Evolutionary conservation across 2,797 vertebrate genomes (phyloP).

Genomic region (Melanotaenia pygmaea): DNA sequence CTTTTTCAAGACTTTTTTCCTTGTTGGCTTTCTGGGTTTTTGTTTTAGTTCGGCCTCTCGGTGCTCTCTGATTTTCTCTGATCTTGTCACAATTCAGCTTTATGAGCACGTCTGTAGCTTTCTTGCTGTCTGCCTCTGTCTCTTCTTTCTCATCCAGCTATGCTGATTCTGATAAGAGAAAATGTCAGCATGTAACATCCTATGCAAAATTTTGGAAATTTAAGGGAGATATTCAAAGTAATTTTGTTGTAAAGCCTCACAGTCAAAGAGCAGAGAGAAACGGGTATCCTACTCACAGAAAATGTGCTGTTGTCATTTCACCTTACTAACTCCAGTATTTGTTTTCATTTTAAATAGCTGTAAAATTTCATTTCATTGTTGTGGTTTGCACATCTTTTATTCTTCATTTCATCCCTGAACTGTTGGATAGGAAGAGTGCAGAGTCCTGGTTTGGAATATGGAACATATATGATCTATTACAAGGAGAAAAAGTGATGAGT

Average conservation of each 20-base stretch:
- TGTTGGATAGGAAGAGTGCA: constrained; percentile 31
- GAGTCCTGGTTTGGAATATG: constrained; percentile 13
- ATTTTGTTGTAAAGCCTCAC: constrained; percentile 16
- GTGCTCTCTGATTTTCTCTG: constrained; percentile 56
- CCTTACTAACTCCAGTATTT: constrained; percentile 50
- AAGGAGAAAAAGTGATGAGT: neutral
- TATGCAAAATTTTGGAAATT: neutral
- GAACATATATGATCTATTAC: neutral
- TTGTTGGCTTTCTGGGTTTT: constrained; percentile 36
- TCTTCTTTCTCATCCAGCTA: constrained; percentile 40
- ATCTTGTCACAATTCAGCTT: constrained; percentile 55
- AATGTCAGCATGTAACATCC: neutral
- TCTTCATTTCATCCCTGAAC: constrained; percentile 45
- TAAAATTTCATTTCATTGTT: constrained; percentile 21
- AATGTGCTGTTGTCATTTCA: constrained; percentile 31
- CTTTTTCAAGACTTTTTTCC: constrained; percentile 43
- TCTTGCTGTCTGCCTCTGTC: constrained; percentile 32
- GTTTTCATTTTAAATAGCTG: constrained; percentile 29
- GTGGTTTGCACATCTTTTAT: constrained; percentile 39
- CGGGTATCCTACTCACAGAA: constrained; percentile 3
- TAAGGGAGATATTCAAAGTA: constrained; percentile 8
- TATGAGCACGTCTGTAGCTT: constrained; percentile 59
- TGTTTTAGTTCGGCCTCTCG: constrained; percentile 50
- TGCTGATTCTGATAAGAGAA: constrained; percentile 18
- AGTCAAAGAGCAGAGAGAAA: constrained; percentile 74